Base-by-base conservation (phyloP, 1,140 invertebrate species). In the Drosophila melanica region DNA sequence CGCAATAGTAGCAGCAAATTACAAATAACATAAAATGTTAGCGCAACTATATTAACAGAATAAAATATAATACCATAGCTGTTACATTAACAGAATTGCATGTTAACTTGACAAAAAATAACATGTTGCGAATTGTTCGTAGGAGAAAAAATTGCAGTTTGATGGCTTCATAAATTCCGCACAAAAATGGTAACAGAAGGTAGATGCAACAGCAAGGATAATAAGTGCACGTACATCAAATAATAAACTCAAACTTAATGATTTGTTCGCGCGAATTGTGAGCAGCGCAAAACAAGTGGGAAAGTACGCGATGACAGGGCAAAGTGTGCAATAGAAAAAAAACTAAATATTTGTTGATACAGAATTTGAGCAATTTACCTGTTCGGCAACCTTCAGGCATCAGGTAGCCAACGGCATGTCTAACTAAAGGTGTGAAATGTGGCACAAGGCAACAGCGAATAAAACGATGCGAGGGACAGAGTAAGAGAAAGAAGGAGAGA, bases 231-330 rank as follows among this genome's bases (percentile, higher is more conserved):
- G 59, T 30, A 50, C 53, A 50, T 47, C 64, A 66, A 75, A 84
- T 76, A 84, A 84, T 82, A 82, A 76, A 84, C 80, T 48, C 30
- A 58, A 84, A 68, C 84, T 79, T 82, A 84, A 82, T 85, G 80
- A 82, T 82, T 79, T 71, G 70, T 84, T 84, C 67, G 78, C 70
- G 33, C 45, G 79, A 84, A 54, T 27, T 18, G 42, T 4, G 42
- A 8, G 3, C 33, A 3, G 33, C 8, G 8, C 33, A 35, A 48
- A 77, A 86, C 81, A 86, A 71, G 81, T 87, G 82, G 81, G 77
- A 85, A 87, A 87, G 59, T 81, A 73, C 80, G 70, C 70, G 60
- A 53, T 72, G 53, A 72, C 53, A 42, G 18, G 6, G 18, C 51
- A 33, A 62, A 44, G 9, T 37, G 10, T 12, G 27, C 27, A 27